phyloP scores from a whole-genome alignment of 1,140 invertebrate species.

The Chelonus insularis region DNA sequence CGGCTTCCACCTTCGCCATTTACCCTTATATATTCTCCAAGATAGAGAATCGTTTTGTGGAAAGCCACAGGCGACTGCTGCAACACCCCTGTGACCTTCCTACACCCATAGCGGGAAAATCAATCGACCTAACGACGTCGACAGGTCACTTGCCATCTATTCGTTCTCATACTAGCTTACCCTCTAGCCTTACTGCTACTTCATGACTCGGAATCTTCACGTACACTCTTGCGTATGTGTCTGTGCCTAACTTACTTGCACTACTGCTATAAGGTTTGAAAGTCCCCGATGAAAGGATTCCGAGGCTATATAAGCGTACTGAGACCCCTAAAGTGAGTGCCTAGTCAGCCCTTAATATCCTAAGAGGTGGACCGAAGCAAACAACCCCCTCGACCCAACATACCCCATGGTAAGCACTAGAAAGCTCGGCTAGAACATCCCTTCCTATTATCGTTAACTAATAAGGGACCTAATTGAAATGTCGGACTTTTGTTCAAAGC shows the following conservation, averaged over 20 bases:
- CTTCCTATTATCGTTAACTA: slow-evolving; percentile 57
- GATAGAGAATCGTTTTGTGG: slow-evolving; percentile 52
- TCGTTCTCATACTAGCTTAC: background rate
- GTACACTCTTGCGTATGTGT: background rate
- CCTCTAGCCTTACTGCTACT: slow-evolving; percentile 16
- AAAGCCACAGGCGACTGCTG: slow-evolving; percentile 55
- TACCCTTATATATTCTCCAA: slow-evolving; percentile 1
- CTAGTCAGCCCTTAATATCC: slow-evolving; percentile 59
- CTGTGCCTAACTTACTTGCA: slow-evolving; percentile 14
- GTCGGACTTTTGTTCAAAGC: slow-evolving; percentile 32
- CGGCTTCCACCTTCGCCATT: slow-evolving; percentile 19
- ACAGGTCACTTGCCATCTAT: slow-evolving; percentile 36
- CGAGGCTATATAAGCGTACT: slow-evolving; percentile 12
- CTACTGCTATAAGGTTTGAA: slow-evolving; percentile 2
- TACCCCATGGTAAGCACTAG: slow-evolving; percentile 53
- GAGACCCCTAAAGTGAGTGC: slow-evolving; percentile 40
- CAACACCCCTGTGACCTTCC: slow-evolving; percentile 35
- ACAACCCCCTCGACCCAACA: slow-evolving; percentile 47
- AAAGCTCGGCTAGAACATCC: slow-evolving; percentile 37
- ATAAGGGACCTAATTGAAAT: slow-evolving; percentile 60
- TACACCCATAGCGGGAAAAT: slow-evolving; percentile 45
- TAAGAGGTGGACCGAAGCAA: slow-evolving; percentile 57
- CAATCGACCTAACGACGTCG: slow-evolving; percentile 52
- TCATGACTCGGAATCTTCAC: slow-evolving; percentile 4
- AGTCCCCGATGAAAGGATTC: slow-evolving; percentile 11